A percentile compares a stretch with the other conserved stretches of the same genome.
These are phyloP conservation scores for Dinoponera quadriceps DNA, from an alignment of 1,140 invertebrate genomes.

Conservation along the genomic window DNA sequence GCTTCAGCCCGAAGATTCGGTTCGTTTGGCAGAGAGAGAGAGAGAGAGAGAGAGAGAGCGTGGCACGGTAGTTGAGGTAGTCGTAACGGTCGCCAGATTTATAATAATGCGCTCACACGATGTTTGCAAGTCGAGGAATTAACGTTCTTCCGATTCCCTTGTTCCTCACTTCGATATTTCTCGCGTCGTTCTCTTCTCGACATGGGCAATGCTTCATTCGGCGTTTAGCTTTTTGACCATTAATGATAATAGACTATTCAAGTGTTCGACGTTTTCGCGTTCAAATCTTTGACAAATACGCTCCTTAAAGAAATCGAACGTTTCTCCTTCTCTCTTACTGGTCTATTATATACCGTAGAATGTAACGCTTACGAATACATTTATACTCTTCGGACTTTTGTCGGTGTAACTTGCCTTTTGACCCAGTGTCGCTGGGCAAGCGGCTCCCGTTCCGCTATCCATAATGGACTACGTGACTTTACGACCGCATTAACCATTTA, in stretches of 20 bases:
- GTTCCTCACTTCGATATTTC: neutral
- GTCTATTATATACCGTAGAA: neutral
- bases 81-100: neutral
- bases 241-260: neutral
- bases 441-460: slow-evolving; percentile 13
- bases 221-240: neutral
- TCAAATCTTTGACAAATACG: neutral
- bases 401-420: slow-evolving; percentile 5
- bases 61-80: neutral
- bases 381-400: neutral
- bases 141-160: neutral
- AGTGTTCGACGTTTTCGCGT: neutral
- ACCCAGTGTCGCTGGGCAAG: slow-evolving; percentile 4
- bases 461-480: slow-evolving; percentile 60
- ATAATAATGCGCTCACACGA: neutral
- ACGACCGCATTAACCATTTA: slow-evolving; percentile 67
- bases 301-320: neutral
- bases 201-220: neutral
- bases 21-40: slow-evolving; percentile 8
- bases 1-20: slow-evolving; percentile 11
- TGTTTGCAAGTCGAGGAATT: neutral
- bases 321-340: no score
- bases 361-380: neutral
- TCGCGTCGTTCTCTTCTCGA: no score
- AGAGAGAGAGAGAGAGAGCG: no score